Percentiles rank a stretch among this genome's conserved stretches.
These are phyloP conservation scores for Heliangelus exortis DNA, from an alignment of 2,797 vertebrate genomes.

Conservation along the genomic window DNA sequence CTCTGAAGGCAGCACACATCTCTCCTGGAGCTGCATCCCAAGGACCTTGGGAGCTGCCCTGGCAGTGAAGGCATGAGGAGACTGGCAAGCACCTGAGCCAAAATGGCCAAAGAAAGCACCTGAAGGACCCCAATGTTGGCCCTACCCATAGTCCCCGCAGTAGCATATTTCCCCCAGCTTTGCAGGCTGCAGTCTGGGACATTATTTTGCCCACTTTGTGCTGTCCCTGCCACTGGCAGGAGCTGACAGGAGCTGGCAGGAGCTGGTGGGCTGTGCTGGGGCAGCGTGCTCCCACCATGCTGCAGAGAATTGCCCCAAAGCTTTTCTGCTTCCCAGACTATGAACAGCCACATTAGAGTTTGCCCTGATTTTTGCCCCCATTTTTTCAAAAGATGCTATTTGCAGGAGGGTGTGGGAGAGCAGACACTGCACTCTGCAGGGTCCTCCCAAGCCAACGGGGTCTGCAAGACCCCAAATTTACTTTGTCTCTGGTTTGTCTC, in stretches of 20 bases:
- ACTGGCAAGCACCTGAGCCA: not conserved
- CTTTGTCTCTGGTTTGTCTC: not conserved
- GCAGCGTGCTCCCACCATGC: accelerated
- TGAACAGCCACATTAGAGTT: not conserved
- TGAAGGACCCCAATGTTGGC: not conserved
- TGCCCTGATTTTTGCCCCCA: accelerated
- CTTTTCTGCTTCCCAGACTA: not conserved
- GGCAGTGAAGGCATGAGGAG: accelerated
- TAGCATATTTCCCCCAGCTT: accelerated
- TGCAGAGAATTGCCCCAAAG: not conserved
- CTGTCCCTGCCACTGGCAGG: not conserved
- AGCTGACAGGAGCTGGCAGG: not conserved
- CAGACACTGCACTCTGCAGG: not conserved
- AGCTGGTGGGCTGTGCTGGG: accelerated
- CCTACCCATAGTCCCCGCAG: not conserved
- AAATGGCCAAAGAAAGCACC: not conserved
- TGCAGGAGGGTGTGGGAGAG: not conserved
- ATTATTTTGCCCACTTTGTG: not conserved
- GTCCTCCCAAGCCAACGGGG: not conserved
- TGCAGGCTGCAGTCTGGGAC: not conserved
- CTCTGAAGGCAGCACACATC: not conserved
- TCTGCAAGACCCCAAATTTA: not conserved
- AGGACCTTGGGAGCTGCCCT: not conserved
- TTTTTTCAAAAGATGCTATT: not conserved
- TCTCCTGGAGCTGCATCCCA: not conserved